A percentile compares a stretch with the other conserved stretches of the same genome.
Conservation (phyloP, 1,140 invertebrate genomes). For the Papilio aristodemus region DNA sequence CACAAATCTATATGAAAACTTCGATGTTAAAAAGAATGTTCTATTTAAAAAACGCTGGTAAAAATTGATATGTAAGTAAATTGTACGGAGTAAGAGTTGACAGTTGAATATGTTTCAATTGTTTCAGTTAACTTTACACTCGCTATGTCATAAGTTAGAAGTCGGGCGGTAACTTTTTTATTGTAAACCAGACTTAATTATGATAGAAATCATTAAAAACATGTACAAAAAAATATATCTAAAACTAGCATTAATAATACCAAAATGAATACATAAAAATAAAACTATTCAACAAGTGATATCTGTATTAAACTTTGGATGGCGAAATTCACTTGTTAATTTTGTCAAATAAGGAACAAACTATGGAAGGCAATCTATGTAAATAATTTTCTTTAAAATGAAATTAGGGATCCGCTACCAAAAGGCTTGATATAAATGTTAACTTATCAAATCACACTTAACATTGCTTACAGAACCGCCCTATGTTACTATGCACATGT, state of each 20-base stretch:
- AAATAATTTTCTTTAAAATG: not conserved
- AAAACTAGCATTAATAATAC: no score
- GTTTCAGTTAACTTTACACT: slow-evolving; percentile 8
- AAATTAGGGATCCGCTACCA: not conserved
- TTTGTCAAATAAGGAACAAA: not conserved
- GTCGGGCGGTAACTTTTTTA: not conserved
- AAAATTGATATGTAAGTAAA: slow-evolving; percentile 26
- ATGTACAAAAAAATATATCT: no score
- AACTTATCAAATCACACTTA: not conserved
- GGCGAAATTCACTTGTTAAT: no score
- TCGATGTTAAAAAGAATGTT: not conserved
- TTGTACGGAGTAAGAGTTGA: slow-evolving; percentile 17
- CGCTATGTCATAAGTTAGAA: not conserved
- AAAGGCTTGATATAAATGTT: not conserved
- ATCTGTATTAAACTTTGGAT: no score
- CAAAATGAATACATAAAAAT: no score
- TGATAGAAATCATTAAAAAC: not conserved
- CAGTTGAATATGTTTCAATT: slow-evolving; percentile 21
- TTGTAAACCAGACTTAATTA: slow-evolving; percentile 3
- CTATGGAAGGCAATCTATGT: not conserved
- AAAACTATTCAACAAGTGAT: no score
- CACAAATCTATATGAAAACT: slow-evolving; percentile 5
- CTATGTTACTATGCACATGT: not conserved
- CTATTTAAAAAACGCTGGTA: not conserved
- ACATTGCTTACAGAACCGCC: not conserved